Evolutionary conservation across 2,113 vertebrate species (phyloP).

Genomic region (Proteles cristata): DNA sequence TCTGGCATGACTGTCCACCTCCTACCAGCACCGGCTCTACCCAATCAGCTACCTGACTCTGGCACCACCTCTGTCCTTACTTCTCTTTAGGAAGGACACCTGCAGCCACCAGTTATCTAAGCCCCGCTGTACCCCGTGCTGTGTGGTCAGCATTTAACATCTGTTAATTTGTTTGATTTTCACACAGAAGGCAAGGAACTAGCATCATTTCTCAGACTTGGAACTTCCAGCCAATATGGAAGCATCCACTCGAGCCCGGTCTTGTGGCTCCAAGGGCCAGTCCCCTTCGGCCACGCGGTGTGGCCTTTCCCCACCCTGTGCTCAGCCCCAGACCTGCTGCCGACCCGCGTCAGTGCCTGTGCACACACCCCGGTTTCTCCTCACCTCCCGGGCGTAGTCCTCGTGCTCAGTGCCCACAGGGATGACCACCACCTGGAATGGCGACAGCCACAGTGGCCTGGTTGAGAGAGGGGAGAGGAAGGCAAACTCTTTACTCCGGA

Average conservation of each 20-base stretch:
- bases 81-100: constrained; percentile 15
- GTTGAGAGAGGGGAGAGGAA: constrained; percentile 42
- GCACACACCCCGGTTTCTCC: constrained; percentile 60
- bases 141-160: neutral
- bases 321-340: accelerated
- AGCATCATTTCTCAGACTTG: neutral
- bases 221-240: neutral
- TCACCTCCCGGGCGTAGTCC: constrained; percentile 89
- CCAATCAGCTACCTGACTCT: neutral
- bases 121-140: neutral
- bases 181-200: neutral
- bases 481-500: neutral
- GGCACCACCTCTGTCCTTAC: neutral
- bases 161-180: neutral
- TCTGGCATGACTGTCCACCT: neutral
- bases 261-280: neutral
- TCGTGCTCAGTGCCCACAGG: constrained; percentile 89
- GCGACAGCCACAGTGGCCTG: constrained; percentile 96
- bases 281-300: accelerated
- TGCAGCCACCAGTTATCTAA: neutral
- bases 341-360: neutral
- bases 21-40: neutral
- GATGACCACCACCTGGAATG: constrained; percentile 91
- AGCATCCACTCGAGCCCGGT: neutral
- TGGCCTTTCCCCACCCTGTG: neutral